Evolutionary conservation across 2,113 vertebrate species (phyloP), one percentile per base, ranked within the genome.

Genomic region (Butorides virescens): DNA sequence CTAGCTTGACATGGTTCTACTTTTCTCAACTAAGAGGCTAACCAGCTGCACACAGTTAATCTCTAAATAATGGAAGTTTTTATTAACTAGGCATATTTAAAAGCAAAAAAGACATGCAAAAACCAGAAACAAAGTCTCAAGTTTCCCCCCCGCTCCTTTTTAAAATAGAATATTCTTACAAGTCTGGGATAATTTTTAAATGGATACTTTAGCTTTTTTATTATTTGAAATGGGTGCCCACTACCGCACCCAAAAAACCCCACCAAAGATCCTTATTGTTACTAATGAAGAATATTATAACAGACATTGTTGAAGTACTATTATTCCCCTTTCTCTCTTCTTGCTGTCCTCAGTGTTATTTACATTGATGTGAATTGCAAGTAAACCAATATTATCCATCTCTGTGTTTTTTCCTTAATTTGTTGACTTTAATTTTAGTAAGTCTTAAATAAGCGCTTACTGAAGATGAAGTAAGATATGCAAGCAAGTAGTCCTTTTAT

Each of bases 401-500:
- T 96, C 72, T 92, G 80, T 88, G 78, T 88, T 94, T 97, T 96
- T 95, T 67, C 86, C 91, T 81, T 88, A 96, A 97, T 97, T 97
- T 98, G 98, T 97, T 98, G 98, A 97, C 96, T 97, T 98, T 98
- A 96, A 97, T 97, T 98, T 98, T 95, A 97, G 93, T 95, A 98
- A 98, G 97, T 95, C 96, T 98, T 98, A 98, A 97, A 98, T 97
- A 98, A 98, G 97, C 90, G 75, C 97, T 98, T 93, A 73, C 59
- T 76, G 97, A 96, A 97, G 96, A 97, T 93, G 96, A 97, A 97
- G 95, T 93, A 94, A 97, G 97, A 98, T 98, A 98, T 86, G 96
- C 97, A 97, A 97, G 98, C 98, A 98, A 98, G 97, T 96, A 96
- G 96, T 97, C 94, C 96, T 98, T 98, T 98, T 98, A 98, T 98